These are phyloP conservation scores for Phocides pigmalion DNA, from an alignment of 1,140 invertebrate species.

Conservation along the genomic window DNA sequence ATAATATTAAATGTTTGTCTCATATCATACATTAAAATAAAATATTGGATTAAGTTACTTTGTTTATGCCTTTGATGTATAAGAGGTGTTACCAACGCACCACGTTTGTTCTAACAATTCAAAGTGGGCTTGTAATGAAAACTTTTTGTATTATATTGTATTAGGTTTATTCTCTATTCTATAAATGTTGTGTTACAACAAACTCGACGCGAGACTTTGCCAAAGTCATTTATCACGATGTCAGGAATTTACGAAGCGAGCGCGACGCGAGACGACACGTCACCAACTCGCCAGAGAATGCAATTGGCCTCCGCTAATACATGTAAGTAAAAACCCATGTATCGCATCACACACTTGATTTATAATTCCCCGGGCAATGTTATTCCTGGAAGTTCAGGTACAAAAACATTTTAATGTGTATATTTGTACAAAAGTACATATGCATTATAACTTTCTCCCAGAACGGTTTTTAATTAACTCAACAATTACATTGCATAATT, in stretches of 20 bases:
- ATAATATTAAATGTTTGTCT: too few species aligned
- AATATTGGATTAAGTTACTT: too few species aligned
- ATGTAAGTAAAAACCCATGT: constrained; percentile 5
- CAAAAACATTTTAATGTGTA: neutral
- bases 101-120: too few species aligned
- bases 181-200: constrained; percentile 1
- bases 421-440: too few species aligned
- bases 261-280: neutral
- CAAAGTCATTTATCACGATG: constrained; percentile 20
- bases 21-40: too few species aligned
- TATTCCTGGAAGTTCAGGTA: neutral
- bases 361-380: neutral
- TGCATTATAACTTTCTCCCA: too few species aligned
- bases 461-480: too few species aligned
- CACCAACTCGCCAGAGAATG: constrained; percentile 17
- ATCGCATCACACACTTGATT: neutral
- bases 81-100: too few species aligned
- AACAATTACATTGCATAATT: too few species aligned
- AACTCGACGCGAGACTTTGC: constrained; percentile 19
- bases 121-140: neutral
- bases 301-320: constrained; percentile 9
- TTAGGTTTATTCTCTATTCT: constrained; percentile 6
- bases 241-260: constrained; percentile 24
- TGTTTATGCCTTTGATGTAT: too few species aligned
- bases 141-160: neutral